These are phyloP conservation scores for Otus sunia DNA, from an alignment of 2,113 vertebrate genomes.

Conservation along the genomic window DNA sequence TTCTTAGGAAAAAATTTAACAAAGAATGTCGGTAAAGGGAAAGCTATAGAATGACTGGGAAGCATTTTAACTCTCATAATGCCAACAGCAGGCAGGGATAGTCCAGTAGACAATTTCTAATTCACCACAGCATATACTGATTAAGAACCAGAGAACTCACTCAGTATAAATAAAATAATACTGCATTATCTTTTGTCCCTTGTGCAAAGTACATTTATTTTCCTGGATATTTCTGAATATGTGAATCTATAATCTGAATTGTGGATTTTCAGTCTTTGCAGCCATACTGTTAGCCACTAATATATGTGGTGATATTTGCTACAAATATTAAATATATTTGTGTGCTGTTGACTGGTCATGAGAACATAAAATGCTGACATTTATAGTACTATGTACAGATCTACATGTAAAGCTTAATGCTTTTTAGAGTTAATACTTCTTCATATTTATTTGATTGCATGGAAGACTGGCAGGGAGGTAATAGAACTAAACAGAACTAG, in stretches of 20 bases:
- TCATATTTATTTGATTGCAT: not conserved
- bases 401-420: not conserved
- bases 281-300: not conserved
- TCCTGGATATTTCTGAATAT: not conserved
- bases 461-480: not conserved
- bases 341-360: not conserved
- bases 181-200: not conserved
- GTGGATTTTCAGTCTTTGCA: not conserved
- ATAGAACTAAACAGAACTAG: not conserved
- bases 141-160: not conserved
- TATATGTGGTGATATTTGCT: not conserved
- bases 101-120: not conserved
- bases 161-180: not conserved
- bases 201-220: not conserved
- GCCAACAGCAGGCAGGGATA: slow-evolving; percentile 32
- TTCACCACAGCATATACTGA: not conserved
- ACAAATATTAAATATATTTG: not conserved
- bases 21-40: slow-evolving; percentile 71
- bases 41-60: slow-evolving; percentile 60
- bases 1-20: slow-evolving; percentile 75
- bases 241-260: not conserved
- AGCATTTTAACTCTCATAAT: slow-evolving; percentile 50
- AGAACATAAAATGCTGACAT: not conserved
- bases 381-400: not conserved
- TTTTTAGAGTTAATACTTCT: not conserved